Conservation (phyloP, 1,140 invertebrate species). For the Ridgeia piscesae region DNA sequence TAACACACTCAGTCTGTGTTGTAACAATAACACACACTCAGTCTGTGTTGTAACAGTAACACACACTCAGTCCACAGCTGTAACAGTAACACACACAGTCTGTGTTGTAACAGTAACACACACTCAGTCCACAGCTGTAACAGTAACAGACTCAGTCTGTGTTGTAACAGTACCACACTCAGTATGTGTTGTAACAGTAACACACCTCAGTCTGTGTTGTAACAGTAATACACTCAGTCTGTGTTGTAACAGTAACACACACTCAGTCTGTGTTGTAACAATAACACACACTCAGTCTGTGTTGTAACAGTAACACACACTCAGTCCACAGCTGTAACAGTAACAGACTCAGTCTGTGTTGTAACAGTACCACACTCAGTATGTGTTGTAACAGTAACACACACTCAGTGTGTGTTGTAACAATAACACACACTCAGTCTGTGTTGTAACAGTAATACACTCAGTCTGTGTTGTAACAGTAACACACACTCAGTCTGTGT, state of each 20-base stretch:
- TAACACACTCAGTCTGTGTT: not conserved
- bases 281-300: too few relatives aligned
- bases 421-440: not conserved
- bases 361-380: not conserved
- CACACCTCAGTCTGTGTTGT: not conserved
- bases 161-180: not conserved
- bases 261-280: slow-evolving; percentile 76
- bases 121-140: not conserved
- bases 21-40: not conserved
- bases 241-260: slow-evolving; percentile 68
- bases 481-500: not conserved
- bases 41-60: not conserved
- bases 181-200: not conserved
- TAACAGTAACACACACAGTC: too few relatives aligned
- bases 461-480: not conserved
- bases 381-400: not conserved
- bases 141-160: not conserved
- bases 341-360: not conserved
- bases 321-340: not conserved
- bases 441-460: not conserved
- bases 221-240: not conserved
- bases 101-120: not conserved
- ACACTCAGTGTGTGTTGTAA: not conserved
- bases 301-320: slow-evolving; percentile 41
- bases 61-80: too few relatives aligned